Conservation (phyloP, 1,140 invertebrate species). For the Bombus fervidus region DNA sequence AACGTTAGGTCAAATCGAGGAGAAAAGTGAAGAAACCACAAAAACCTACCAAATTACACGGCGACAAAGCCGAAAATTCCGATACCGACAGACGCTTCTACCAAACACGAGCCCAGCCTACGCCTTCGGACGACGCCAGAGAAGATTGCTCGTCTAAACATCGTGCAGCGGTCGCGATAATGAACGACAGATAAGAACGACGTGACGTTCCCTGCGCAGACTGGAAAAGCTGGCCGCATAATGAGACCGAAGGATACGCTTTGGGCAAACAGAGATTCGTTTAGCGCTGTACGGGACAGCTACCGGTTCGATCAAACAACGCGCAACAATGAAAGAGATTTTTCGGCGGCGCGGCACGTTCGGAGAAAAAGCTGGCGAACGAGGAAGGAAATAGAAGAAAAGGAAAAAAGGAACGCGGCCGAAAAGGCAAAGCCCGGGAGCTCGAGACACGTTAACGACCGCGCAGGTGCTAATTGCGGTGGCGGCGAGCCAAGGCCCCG, state of each 20-base stretch:
- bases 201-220: not conserved
- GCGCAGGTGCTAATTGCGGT: constrained; percentile 65
- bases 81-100: not conserved
- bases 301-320: constrained; percentile 67
- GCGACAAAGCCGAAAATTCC: not conserved
- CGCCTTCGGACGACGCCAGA: not conserved
- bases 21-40: not conserved
- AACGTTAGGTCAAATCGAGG: not conserved
- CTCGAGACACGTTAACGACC: constrained; percentile 66
- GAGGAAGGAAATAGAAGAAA: not conserved
- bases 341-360: constrained; percentile 31
- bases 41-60: not conserved
- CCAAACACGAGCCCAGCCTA: not conserved
- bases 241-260: constrained; percentile 11
- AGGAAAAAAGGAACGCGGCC: constrained; percentile 20
- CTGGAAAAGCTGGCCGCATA: constrained; percentile 22
- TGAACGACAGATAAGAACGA: constrained; percentile 50
- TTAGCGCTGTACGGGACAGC: constrained; percentile 57
- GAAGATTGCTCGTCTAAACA: constrained; percentile 16
- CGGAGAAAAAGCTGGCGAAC: not conserved
- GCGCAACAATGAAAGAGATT: constrained; percentile 29
- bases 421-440: constrained; percentile 69
- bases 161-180: constrained; percentile 46
- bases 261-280: constrained; percentile 62
- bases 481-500: constrained; percentile 52